Conservation (phyloP, 2,888 invertebrate genomes). For the Drosophila anomalata region DNA sequence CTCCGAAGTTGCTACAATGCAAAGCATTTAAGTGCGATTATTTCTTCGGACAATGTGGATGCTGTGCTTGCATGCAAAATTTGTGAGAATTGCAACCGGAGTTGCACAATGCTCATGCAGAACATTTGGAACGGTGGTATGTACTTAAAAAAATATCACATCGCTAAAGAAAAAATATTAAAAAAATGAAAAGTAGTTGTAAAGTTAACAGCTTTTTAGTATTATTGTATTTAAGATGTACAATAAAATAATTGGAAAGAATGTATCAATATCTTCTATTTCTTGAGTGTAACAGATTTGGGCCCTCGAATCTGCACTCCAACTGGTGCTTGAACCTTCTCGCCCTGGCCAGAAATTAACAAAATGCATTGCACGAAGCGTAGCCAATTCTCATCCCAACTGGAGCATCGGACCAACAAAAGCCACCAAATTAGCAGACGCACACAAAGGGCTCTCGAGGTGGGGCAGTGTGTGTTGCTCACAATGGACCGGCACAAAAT, state of each 20-base stretch:
- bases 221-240: not conserved
- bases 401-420: slow-evolving; percentile 60
- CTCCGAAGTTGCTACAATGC: slow-evolving; percentile 37
- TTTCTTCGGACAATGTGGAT: slow-evolving; percentile 35
- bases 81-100: slow-evolving; percentile 27
- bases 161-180: not conserved
- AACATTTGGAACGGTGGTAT: slow-evolving; percentile 9
- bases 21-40: slow-evolving; percentile 56
- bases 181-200: too few relatives aligned
- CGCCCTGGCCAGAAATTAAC: slow-evolving; percentile 49
- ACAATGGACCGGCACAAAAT: slow-evolving; percentile 61
- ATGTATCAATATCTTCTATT: not conserved
- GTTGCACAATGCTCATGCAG: slow-evolving; percentile 6
- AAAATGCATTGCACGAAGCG: slow-evolving; percentile 46
- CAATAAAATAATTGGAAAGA: not conserved
- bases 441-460: slow-evolving; percentile 48
- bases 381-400: slow-evolving; percentile 23
- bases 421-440: slow-evolving; percentile 73
- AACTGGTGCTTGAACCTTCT: slow-evolving; percentile 20
- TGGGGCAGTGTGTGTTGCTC: slow-evolving; percentile 25
- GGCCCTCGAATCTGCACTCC: slow-evolving; percentile 5
- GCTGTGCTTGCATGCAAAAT: slow-evolving; percentile 12
- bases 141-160: not conserved
- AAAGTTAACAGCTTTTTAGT: not conserved
- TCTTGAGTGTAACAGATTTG: slow-evolving; percentile 7